These are phyloP conservation scores for Vultur gryphus DNA, from an alignment of 2,797 vertebrate species.

Conservation along the genomic window DNA sequence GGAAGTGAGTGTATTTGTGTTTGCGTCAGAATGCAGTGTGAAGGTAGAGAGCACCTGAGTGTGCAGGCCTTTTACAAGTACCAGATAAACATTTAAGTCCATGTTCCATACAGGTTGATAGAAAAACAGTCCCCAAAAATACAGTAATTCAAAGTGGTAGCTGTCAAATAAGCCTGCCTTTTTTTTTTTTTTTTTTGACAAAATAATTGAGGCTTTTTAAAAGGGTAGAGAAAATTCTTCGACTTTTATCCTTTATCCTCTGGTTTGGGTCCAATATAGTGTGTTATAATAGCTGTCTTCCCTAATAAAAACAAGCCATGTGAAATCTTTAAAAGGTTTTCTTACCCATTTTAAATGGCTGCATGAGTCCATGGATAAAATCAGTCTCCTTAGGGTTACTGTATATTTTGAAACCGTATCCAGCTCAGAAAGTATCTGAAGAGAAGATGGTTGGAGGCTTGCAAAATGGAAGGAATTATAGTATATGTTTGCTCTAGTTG, in stretches of 20 bases:
- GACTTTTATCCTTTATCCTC: neutral
- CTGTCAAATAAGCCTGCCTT: neutral
- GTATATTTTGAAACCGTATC: rapidly evolving
- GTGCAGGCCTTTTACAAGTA: neutral
- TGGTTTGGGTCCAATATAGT: neutral
- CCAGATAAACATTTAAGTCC: neutral
- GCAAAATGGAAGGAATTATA: neutral
- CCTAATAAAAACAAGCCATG: neutral
- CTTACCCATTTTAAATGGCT: rapidly evolving
- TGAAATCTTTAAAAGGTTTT: neutral
- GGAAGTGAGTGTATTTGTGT: neutral
- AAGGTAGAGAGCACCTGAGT: neutral
- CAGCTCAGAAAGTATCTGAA: neutral
- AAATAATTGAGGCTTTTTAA: neutral
- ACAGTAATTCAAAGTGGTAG: rapidly evolving
- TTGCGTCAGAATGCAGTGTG: neutral
- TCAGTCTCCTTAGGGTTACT: neutral
- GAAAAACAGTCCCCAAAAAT: neutral
- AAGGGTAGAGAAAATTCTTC: neutral
- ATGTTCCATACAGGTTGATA: rapidly evolving
- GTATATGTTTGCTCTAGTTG: rapidly evolving
- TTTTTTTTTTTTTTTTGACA: neutral
- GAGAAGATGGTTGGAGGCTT: neutral
- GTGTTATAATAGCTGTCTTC: neutral
- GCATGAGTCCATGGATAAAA: neutral